Evolutionary conservation across 2,113 vertebrate genomes (phyloP).

Genomic region (Phaetusa simplex): DNA sequence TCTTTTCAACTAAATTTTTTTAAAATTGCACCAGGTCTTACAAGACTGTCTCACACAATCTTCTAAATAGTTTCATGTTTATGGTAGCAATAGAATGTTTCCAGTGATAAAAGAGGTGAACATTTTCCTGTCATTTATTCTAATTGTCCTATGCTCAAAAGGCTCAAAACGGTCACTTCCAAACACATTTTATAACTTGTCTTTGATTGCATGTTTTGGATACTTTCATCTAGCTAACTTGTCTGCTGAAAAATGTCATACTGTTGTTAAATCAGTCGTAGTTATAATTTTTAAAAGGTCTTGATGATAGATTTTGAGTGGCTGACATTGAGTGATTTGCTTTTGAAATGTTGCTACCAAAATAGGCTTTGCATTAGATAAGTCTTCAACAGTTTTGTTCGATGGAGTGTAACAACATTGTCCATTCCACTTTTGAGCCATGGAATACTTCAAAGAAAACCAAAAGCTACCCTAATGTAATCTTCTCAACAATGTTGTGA

Average conservation of each 20-base stretch:
- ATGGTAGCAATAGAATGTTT: background rate
- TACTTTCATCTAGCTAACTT: slow-evolving; percentile 19
- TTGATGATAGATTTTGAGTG: background rate
- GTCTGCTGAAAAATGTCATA: background rate
- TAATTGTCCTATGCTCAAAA: slow-evolving; percentile 47
- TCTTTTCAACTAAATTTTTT: slow-evolving; percentile 1
- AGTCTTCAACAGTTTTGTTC: background rate
- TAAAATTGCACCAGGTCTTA: background rate
- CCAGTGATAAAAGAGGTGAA: slow-evolving; percentile 13
- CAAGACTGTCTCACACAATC: background rate
- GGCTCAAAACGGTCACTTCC: background rate
- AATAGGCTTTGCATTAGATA: background rate
- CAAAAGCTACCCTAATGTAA: background rate
- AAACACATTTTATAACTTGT: background rate
- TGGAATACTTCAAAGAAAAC: background rate
- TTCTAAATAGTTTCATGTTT: slow-evolving; percentile 3
- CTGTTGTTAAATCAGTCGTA: slow-evolving; percentile 2
- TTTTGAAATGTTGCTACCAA: background rate
- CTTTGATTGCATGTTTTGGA: slow-evolving; percentile 10
- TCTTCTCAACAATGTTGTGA: fast-evolving
- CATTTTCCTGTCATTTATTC: slow-evolving; percentile 18
- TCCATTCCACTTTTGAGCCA: background rate
- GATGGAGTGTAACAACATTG: background rate
- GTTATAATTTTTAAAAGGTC: background rate
- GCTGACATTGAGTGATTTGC: background rate